Conservation (phyloP, 2,797 vertebrate species). For the Chloroceryle amazona region DNA sequence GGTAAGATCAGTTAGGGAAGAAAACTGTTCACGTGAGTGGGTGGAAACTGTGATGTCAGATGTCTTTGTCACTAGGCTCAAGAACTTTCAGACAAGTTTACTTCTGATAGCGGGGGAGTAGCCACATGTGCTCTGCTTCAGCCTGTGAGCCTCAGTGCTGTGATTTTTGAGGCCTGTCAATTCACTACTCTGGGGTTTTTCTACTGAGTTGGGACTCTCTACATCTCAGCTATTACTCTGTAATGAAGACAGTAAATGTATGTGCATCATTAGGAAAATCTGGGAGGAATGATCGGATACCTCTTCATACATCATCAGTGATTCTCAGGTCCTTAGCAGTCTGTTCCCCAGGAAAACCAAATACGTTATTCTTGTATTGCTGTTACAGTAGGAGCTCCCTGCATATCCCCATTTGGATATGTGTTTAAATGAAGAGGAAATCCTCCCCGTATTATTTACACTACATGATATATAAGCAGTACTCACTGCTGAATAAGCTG, state of each 20-base stretch:
- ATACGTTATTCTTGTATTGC: not conserved
- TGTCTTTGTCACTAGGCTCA: not conserved
- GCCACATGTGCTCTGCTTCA: not conserved
- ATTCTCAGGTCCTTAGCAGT: conserved; percentile 11
- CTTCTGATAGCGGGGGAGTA: not conserved
- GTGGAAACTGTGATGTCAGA: not conserved
- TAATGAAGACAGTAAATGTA: not conserved
- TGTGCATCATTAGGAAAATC: conserved; percentile 36
- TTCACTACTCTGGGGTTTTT: not conserved
- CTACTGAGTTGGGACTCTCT: not conserved
- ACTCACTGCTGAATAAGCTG: not conserved
- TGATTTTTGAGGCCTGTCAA: conserved; percentile 10
- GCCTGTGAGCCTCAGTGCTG: not conserved
- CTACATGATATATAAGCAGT: not conserved
- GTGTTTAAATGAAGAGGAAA: not conserved
- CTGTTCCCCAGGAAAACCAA: conserved; percentile 29
- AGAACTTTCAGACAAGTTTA: not conserved
- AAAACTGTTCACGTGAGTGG: not conserved
- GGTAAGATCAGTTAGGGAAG: not conserved
- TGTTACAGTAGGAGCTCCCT: not conserved
- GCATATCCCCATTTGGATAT: not conserved
- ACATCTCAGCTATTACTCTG: not conserved
- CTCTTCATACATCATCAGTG: not conserved
- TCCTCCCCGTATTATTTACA: not conserved
- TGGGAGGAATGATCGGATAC: not conserved